A percentile compares a stretch with the other conserved stretches of the same genome.
Evolutionary conservation across 2,113 vertebrate genomes (phyloP).

Genomic region (Rissa tridactyla): DNA sequence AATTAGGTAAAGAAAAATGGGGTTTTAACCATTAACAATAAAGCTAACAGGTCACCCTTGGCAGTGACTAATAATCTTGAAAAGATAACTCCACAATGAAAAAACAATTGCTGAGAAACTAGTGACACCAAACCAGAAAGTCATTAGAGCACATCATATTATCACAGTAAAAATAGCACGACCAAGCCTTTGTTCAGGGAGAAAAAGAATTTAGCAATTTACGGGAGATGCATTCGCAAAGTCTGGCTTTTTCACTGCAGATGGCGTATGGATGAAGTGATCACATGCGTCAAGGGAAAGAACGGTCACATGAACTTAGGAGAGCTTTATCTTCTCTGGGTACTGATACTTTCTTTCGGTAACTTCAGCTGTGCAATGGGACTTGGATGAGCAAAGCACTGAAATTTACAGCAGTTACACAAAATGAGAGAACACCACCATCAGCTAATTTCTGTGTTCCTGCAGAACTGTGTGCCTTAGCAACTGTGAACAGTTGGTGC

Average conservation of each 20-base stretch:
- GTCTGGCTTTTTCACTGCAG: neutral
- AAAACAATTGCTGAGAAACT: neutral
- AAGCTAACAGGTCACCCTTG: neutral
- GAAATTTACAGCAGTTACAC: neutral
- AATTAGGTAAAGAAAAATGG: conserved; percentile 33
- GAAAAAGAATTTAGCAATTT: neutral
- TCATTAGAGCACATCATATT: neutral
- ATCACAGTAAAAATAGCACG: neutral
- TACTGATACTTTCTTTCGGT: neutral
- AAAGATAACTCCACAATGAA: neutral
- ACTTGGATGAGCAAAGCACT: neutral
- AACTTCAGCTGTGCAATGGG: neutral
- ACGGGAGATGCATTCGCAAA: neutral
- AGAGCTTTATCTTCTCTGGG: neutral
- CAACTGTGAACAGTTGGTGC: neutral
- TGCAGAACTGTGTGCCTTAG: neutral
- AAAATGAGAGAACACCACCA: neutral
- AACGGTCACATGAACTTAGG: neutral
- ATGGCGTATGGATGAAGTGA: neutral
- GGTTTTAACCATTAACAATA: neutral
- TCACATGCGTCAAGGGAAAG: neutral
- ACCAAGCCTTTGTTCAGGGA: neutral
- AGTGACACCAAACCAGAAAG: neutral
- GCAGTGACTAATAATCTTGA: conserved; percentile 14
- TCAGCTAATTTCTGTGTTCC: neutral